These are phyloP conservation scores for Orthosia gracilis DNA, from an alignment of 2,888 invertebrate species.

Conservation along the genomic window DNA sequence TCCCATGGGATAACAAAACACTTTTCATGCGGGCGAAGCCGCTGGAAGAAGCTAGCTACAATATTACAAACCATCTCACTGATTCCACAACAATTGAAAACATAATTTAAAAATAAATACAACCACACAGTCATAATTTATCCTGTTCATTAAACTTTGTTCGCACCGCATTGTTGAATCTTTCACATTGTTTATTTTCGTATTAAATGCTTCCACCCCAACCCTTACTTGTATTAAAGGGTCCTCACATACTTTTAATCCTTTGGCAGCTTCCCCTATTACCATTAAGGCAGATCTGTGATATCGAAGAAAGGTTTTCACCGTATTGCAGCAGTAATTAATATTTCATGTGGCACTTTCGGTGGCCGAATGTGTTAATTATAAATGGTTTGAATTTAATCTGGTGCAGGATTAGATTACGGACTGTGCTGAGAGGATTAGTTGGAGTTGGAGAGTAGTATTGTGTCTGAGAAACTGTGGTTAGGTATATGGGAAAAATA, in stretches of 20 bases:
- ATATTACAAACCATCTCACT: not conserved
- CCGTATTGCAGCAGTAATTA: slow-evolving; percentile 64
- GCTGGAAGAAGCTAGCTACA: too few species aligned
- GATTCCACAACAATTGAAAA: not conserved
- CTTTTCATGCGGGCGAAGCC: too few species aligned
- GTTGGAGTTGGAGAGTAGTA: not conserved
- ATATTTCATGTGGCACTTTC: slow-evolving; percentile 68
- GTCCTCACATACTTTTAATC: slow-evolving; percentile 72
- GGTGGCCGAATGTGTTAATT: slow-evolving; percentile 56
- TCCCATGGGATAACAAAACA: too few species aligned
- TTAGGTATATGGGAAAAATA: not conserved
- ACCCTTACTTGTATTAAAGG: slow-evolving; percentile 67
- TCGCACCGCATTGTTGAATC: slow-evolving; percentile 58
- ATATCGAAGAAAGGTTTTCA: slow-evolving; percentile 68
- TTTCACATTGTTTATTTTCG: slow-evolving; percentile 69
- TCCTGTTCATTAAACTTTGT: slow-evolving; percentile 58
- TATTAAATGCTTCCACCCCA: slow-evolving; percentile 59
- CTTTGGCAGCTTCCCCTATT: slow-evolving; percentile 71
- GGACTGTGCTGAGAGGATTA: slow-evolving; percentile 3
- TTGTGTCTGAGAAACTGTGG: not conserved
- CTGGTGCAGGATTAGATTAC: slow-evolving; percentile 19
- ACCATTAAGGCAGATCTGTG: slow-evolving; percentile 70
- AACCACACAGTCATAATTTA: slow-evolving; percentile 28
- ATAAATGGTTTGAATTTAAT: slow-evolving; percentile 58
- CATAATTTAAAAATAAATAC: slow-evolving; percentile 24